These are phyloP conservation scores for Trichonephila clavipes DNA, from an alignment of 1,140 invertebrate species.

Conservation along the genomic window DNA sequence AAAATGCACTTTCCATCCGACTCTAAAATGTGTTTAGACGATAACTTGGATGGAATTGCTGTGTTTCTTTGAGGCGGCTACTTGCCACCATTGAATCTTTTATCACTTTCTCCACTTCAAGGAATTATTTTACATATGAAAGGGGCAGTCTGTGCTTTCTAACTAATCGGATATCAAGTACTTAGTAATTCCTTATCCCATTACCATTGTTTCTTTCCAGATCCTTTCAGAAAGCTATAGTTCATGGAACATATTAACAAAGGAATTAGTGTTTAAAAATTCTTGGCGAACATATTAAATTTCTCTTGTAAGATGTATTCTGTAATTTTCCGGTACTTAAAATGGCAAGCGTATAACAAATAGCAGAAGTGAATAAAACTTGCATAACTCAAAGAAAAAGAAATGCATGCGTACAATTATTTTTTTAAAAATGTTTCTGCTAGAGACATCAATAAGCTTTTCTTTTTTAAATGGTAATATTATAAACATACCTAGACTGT, in stretches of 20 bases:
- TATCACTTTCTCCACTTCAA: slow-evolving; percentile 26
- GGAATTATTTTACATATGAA: slow-evolving; percentile 71
- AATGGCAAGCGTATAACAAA: background rate
- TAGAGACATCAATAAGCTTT: background rate
- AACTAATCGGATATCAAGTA: slow-evolving; percentile 26
- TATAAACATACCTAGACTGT: background rate
- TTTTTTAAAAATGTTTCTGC: background rate
- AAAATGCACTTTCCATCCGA: slow-evolving; percentile 61
- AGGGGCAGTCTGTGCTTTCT: background rate
- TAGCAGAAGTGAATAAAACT: slow-evolving; percentile 23
- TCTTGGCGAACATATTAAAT: background rate
- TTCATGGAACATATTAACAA: background rate
- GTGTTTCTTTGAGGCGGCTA: slow-evolving; percentile 32
- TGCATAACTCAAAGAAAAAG: background rate
- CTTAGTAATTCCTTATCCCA: slow-evolving; percentile 48
- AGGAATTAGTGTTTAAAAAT: slow-evolving; percentile 26
- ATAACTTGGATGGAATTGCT: slow-evolving; percentile 43
- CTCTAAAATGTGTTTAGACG: slow-evolving; percentile 50
- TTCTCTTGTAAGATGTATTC: background rate
- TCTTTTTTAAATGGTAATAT: background rate
- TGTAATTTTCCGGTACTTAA: slow-evolving; percentile 34
- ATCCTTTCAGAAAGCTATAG: background rate
- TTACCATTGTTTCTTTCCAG: slow-evolving; percentile 49
- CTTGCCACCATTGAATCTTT: slow-evolving; percentile 35
- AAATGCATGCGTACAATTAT: background rate